Evolutionary conservation across 2,888 invertebrate genomes (phyloP), one percentile per base, ranked within the genome.

Genomic region (Selenia dentaria): DNA sequence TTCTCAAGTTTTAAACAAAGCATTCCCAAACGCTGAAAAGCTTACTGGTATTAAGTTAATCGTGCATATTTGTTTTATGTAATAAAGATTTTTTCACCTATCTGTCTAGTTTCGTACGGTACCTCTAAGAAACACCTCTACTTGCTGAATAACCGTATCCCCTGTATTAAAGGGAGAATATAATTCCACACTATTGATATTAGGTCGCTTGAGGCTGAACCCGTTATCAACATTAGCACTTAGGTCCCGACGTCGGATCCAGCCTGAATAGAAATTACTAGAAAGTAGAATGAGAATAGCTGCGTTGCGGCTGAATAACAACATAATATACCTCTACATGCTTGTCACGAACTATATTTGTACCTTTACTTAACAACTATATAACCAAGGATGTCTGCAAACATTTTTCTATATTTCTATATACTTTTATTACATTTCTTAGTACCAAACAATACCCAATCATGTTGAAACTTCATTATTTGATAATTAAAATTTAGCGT

Each of bases 191-290:
- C 44, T 42, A 50, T 51, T 58, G 62, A 68, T 71, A 71, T 70
- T 67, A 67, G 60, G 54, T 38, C 44, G 48, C 57, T 59, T 54
- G 58, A 51, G 59, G 62, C 37, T 53, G 52, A 61, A 59, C 62
- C 61, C 66, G 66, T 75, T 80, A 83, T 79, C 75, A 74, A 74
- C 72, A 73, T 79, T 74, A 82, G 78, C 77, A 79, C 83, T 82
- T 77, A 83, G 79, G 74, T 69, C 70, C 64, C 63, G 57, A 57
- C 65, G 64, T 59, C 62, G 60, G 56, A 49, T 57, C 45, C 55
- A 65, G 53, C 54, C 63, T 75, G 86, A 84, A 87, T 87, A 83
- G 79, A 77, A 86, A 87, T 82, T 46, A 55, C 54, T 64, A 62
- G 61, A 72, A 78, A 46, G 26, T 26, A 31, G 31, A 33, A 14